These are phyloP conservation scores for Notolepis coatsorum DNA, from an alignment of 2,797 vertebrate species.

Conservation along the genomic window DNA sequence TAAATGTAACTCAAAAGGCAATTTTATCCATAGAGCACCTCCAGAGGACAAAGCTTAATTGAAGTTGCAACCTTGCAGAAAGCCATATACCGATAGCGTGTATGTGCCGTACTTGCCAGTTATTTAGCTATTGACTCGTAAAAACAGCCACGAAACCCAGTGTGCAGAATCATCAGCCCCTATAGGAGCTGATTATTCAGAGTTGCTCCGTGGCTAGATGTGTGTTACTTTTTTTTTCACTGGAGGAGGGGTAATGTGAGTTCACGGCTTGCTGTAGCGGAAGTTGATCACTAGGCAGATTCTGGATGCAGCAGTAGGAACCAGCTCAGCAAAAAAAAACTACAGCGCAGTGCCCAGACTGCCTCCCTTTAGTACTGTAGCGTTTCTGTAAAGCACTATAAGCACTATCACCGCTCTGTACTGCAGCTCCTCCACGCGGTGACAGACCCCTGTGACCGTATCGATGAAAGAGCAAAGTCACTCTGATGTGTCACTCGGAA, in stretches of 20 bases:
- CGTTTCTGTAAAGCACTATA: constrained; percentile 52
- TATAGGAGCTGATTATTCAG: constrained; percentile 59
- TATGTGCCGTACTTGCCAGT: neutral
- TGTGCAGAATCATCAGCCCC: constrained; percentile 60
- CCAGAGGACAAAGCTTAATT: neutral
- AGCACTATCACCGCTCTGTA: constrained; percentile 46
- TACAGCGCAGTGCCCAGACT: constrained; percentile 68
- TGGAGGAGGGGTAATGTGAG: constrained; percentile 50
- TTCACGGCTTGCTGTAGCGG: constrained; percentile 69
- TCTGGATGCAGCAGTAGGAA: constrained; percentile 71
- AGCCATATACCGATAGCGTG: neutral
- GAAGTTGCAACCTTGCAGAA: constrained; percentile 5
- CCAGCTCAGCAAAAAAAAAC: constrained; percentile 79
- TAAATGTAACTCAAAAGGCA: constrained; percentile 32
- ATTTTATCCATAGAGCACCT: constrained; percentile 10
- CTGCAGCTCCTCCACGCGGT: constrained; percentile 45
- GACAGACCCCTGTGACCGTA: constrained; percentile 75
- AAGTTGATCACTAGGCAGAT: constrained; percentile 83
- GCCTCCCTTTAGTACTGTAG: constrained; percentile 66
- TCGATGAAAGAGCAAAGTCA: constrained; percentile 79
- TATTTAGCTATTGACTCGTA: constrained; percentile 30
- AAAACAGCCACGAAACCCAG: constrained; percentile 18
- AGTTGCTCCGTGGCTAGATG: constrained; percentile 46
- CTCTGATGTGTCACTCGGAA: constrained; percentile 40
- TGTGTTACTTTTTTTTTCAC: constrained; percentile 17